Percentiles rank a stretch among this genome's conserved stretches.
Conservation (phyloP, 2,888 invertebrate genomes). For the Caenorhabditis sp. region DNA sequence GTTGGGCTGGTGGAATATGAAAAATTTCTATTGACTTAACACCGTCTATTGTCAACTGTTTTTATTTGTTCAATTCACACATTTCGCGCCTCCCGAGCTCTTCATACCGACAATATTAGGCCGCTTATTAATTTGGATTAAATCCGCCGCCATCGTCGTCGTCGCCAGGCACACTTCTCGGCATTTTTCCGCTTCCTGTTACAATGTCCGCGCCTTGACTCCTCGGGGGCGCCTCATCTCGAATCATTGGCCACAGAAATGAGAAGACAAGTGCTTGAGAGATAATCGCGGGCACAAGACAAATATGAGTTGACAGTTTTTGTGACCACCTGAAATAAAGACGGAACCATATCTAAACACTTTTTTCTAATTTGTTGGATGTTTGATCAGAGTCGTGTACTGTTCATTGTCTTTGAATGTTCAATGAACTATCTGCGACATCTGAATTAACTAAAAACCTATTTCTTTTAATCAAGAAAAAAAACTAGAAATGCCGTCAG, state of each 20-base stretch:
- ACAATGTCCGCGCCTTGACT: constrained; percentile 19
- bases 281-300: constrained; percentile 43
- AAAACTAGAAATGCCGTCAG: constrained; percentile 20
- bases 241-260: constrained; percentile 2
- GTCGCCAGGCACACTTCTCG: constrained; percentile 3
- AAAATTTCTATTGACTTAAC: constrained; percentile 62
- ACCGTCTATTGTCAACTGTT: constrained; percentile 65
- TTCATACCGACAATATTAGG: constrained; percentile 46
- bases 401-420: background rate
- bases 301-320: constrained; percentile 56
- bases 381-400: background rate
- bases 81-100: constrained; percentile 53
- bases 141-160: too few relatives aligned
- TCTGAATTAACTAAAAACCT: too few relatives aligned
- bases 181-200: constrained; percentile 43
- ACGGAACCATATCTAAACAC: constrained; percentile 14
- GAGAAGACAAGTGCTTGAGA: constrained; percentile 21
- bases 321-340: constrained; percentile 20
- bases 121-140: constrained; percentile 60
- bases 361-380: constrained; percentile 16
- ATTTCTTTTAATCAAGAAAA: background rate
- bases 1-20: constrained; percentile 45
- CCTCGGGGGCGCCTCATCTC: constrained; percentile 12
- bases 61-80: constrained; percentile 65
- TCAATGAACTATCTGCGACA: too few relatives aligned